A percentile compares a stretch with the other conserved stretches of the same genome.
These are phyloP conservation scores for Megaustenia siamemsis DNA, from an alignment of 2,888 invertebrate species.

Conservation along the genomic window DNA sequence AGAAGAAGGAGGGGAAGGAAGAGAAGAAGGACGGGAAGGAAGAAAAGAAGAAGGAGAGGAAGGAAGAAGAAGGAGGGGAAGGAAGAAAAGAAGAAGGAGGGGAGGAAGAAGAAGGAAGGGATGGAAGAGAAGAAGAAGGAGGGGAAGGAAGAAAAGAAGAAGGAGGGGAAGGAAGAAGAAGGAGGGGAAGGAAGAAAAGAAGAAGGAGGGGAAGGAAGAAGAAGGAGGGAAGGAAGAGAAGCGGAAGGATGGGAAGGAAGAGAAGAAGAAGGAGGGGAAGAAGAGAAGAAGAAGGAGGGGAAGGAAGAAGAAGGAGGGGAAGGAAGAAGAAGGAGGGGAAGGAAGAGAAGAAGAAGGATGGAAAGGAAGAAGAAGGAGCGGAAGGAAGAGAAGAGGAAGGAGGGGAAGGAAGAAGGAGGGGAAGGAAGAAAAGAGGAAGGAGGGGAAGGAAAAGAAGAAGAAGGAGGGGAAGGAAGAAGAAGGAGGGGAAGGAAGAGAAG, in stretches of 20 bases:
- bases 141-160: background rate
- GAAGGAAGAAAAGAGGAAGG: background rate
- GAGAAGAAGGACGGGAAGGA: no score
- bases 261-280: background rate
- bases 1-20: background rate
- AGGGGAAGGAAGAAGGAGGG: background rate
- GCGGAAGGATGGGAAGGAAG: no score
- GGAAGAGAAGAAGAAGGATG: no score
- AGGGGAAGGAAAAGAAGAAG: background rate
- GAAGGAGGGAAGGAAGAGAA: background rate
- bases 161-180: background rate
- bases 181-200: background rate
- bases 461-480: no score
- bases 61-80: no score
- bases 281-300: background rate
- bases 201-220: background rate
- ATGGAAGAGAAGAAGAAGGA: no score
- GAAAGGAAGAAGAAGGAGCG: no score
- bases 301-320: background rate
- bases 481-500: no score
- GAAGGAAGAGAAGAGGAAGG: no score
- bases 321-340: background rate
- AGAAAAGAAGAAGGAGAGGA: no score
- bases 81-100: no score
- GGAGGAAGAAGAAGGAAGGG: no score